These are phyloP conservation scores for Tachina grossa DNA, from an alignment of 2,888 invertebrate species.

Conservation along the genomic window DNA sequence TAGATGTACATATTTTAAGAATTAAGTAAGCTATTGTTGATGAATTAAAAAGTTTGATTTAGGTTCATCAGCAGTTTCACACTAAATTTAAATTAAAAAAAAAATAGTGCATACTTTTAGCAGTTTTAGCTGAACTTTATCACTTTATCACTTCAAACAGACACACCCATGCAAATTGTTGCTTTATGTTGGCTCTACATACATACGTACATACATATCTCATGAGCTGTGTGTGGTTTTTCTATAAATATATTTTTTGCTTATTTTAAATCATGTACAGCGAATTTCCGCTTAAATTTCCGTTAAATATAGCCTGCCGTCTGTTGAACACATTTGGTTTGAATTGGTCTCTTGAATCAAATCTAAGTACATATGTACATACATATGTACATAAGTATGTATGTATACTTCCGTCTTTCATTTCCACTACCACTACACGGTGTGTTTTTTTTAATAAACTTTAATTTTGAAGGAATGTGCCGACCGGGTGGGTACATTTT, in stretches of 20 bases:
- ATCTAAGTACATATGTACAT: slow-evolving; percentile 26
- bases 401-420: slow-evolving; percentile 61
- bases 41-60: neutral
- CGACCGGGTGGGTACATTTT: neutral
- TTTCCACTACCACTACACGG: slow-evolving; percentile 29
- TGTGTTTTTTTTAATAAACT: slow-evolving; percentile 1
- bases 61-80: too few species aligned
- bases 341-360: slow-evolving; percentile 63
- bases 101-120: slow-evolving; percentile 28
- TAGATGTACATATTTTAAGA: too few species aligned
- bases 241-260: neutral
- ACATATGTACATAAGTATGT: too few species aligned
- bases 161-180: slow-evolving; percentile 38
- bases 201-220: neutral
- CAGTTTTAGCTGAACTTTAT: neutral
- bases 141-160: neutral
- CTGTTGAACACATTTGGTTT: slow-evolving; percentile 13
- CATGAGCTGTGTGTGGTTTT: neutral
- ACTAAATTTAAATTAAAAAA: neutral
- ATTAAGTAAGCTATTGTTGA: neutral
- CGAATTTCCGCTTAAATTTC: slow-evolving; percentile 66
- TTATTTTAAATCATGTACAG: slow-evolving; percentile 9
- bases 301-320: slow-evolving; percentile 47
- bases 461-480: slow-evolving; percentile 23
- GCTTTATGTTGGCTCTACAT: neutral